Conservation (phyloP, 2,113 vertebrate genomes). For the Mionectes macconnelli region DNA sequence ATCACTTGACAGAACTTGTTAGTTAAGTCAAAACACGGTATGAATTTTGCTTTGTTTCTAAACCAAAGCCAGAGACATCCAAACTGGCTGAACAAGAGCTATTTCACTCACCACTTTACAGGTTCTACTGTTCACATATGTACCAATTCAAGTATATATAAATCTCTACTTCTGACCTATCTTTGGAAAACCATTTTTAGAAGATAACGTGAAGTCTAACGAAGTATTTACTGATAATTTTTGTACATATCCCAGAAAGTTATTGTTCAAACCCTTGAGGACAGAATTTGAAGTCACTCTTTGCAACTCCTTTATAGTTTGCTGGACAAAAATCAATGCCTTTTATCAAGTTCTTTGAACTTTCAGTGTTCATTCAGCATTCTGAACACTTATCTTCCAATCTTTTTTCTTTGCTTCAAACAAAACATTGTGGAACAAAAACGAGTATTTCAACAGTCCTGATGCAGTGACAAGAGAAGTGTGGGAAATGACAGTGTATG, state of each 20-base stretch:
- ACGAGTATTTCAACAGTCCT: not conserved
- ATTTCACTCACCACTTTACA: not conserved
- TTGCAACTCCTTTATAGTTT: not conserved
- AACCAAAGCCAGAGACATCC: not conserved
- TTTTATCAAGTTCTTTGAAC: not conserved
- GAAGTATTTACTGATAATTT: not conserved
- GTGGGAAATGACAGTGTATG: not conserved
- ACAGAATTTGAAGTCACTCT: not conserved
- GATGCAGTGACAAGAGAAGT: not conserved
- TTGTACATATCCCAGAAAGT: not conserved
- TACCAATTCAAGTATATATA: not conserved
- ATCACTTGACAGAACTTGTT: not conserved
- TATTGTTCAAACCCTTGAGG: not conserved
- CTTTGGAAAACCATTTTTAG: not conserved
- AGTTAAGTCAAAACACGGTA: not conserved
- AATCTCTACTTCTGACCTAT: not conserved
- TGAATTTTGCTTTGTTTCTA: not conserved
- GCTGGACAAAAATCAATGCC: not conserved
- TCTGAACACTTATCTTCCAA: not conserved
- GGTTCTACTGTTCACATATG: not conserved
- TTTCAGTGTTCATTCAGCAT: not conserved
- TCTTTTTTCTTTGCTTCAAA: not conserved
- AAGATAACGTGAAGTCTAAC: not conserved
- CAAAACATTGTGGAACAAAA: not conserved
- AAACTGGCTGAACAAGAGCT: not conserved